These are phyloP conservation scores for Meda fulgida DNA, from an alignment of 2,797 vertebrate genomes.

Conservation along the genomic window DNA sequence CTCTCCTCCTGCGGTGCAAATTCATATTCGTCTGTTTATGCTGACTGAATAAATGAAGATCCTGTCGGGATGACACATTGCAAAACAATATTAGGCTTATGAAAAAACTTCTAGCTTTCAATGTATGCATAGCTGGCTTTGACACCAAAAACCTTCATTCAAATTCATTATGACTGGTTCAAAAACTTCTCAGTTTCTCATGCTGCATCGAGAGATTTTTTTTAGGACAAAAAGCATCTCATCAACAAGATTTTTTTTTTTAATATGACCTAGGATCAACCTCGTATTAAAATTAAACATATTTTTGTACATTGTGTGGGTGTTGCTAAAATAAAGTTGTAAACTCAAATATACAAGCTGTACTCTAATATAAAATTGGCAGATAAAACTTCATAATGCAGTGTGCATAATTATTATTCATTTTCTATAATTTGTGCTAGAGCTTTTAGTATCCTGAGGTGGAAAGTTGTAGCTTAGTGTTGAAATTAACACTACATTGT, in stretches of 20 bases:
- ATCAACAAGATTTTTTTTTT: too few relatives aligned
- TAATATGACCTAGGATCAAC: background rate
- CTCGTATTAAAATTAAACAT: slow-evolving; percentile 1
- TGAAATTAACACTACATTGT: background rate
- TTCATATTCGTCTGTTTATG: slow-evolving; percentile 8
- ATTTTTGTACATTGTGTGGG: background rate
- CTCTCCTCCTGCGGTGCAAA: background rate
- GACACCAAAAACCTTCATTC: slow-evolving; percentile 1
- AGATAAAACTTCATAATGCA: background rate
- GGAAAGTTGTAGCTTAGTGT: background rate
- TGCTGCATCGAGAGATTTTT: background rate
- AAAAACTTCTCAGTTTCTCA: background rate
- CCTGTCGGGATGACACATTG: background rate
- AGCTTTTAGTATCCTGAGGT: background rate
- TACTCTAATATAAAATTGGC: background rate
- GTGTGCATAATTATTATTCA: slow-evolving; percentile 1
- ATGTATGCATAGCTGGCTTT: background rate
- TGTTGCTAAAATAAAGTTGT: slow-evolving; percentile 1
- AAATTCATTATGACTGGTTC: background rate
- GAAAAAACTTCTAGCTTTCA: background rate
- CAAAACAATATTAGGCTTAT: background rate
- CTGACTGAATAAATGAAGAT: slow-evolving; percentile 4
- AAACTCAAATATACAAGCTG: background rate
- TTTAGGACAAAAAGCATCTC: background rate
- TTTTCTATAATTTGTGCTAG: background rate